Evolutionary conservation across 2,797 vertebrate genomes (phyloP), one percentile per base, ranked within the genome.

Genomic region (Macroramphosus scolopax): DNA sequence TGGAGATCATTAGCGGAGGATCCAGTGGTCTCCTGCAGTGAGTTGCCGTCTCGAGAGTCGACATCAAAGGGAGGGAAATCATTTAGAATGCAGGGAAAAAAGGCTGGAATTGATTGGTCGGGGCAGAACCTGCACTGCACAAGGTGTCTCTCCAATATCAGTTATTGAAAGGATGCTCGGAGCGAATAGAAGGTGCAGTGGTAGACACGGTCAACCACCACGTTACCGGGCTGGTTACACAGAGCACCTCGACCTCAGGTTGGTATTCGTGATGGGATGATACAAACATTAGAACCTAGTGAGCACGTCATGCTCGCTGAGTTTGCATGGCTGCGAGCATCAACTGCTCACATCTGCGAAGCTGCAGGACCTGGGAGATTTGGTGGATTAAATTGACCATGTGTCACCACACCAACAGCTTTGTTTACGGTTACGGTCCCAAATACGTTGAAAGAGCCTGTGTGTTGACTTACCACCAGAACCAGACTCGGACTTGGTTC

Each of bases 1-100:
- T 57, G 63, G 73, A 80, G 77, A 86, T 89, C 82, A 85, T 88
- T 88, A 88, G 82, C 10, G 2, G 61, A 73, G 74, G 81, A 76
- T 63, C 59, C 64, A 67, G 73, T 60, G 74, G 77, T 74, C 77
- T 81, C 77, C 69, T 70, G 77, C 77, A 68, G 82, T 36, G 73
- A 66, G 66, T 37, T 52, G 75, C 60, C 69, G n/a, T 85, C 84
- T 84, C 80, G 40, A 73, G 82, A 77, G 72, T 59, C 63, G 10
- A 83, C 83, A 81, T 90, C 85, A 89, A 88, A 89, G 55, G 75
- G 57, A 52, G 64, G 58, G 59, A 73, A 71, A 64, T 75, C 7
- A 75, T 73, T 75, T 53, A 67, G 58, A 78, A 75, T 68, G 68
- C 46, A 25, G 34, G 52, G 59, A 44, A 57, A 45, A 57, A 45